These are phyloP conservation scores for Bergia sp. DNA, from an alignment of 92 coral and sea anemone genomes.

Conservation along the genomic window DNA sequence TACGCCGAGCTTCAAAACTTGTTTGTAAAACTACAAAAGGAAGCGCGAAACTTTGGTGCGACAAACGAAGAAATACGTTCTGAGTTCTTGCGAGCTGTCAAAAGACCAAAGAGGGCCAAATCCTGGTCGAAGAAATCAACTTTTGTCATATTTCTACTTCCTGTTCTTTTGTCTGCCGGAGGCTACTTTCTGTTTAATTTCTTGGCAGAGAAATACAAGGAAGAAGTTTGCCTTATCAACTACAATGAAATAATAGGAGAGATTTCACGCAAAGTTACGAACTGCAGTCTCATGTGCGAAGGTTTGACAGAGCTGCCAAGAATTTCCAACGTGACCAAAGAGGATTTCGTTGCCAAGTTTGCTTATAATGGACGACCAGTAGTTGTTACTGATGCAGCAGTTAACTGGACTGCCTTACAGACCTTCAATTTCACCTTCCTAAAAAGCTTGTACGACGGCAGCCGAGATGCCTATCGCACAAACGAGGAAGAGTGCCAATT, in stretches of 20 bases:
- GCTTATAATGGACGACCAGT: constrained; percentile 95
- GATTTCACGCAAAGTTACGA: constrained; percentile 72
- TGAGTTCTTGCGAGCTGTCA: constrained; percentile 63
- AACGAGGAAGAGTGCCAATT: constrained; percentile 97
- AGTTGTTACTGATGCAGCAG: constrained; percentile 93
- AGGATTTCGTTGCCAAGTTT: constrained; percentile 73
- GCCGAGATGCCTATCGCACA: constrained; percentile 75
- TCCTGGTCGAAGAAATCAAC: constrained; percentile 30
- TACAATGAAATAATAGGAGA: constrained; percentile 80
- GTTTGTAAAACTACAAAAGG: constrained; percentile 67
- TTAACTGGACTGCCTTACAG: constrained; percentile 87
- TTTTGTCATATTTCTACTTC: constrained; percentile 63
- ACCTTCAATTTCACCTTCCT: constrained; percentile 80
- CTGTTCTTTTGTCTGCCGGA: constrained; percentile 70
- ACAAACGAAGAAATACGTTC: constrained; percentile 58
- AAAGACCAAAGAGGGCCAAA: constrained; percentile 1
- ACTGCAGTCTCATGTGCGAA: constrained; percentile 88
- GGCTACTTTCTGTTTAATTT: constrained; percentile 54
- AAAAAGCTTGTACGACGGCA: constrained; percentile 75
- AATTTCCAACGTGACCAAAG: constrained; percentile 75
- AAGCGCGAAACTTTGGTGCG: constrained; percentile 66
- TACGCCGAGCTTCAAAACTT: constrained; percentile 58
- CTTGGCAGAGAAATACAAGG: constrained; percentile 49
- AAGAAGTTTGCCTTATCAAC: constrained; percentile 69
- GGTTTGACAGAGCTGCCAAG: constrained; percentile 82